Percentiles rank a stretch among this genome's conserved stretches.
Evolutionary conservation across 2,113 vertebrate genomes (phyloP).

Genomic region (human (Homo sapiens)): GRCh38 chrX:50986001-50986500

Average conservation of each 20-base stretch:
- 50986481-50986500: background rate
- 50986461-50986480: background rate
- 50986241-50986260: background rate
- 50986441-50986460: background rate
- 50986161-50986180: background rate
- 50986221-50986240: background rate
- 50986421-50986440: background rate
- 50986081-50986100: background rate
- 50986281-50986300: background rate
- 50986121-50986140: background rate
- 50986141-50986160: background rate
- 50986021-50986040: background rate
- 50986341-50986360: background rate
- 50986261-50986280: background rate
- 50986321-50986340: slow-evolving; percentile 13
- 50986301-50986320: background rate
- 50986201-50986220: background rate
- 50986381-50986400: background rate
- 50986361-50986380: background rate
- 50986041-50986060: background rate
- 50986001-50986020: background rate
- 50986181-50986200: background rate
- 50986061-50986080: background rate
- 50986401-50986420: background rate
- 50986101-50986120: background rate